Conservation (phyloP, 1,140 invertebrate genomes). For the Papilio glaucus region DNA sequence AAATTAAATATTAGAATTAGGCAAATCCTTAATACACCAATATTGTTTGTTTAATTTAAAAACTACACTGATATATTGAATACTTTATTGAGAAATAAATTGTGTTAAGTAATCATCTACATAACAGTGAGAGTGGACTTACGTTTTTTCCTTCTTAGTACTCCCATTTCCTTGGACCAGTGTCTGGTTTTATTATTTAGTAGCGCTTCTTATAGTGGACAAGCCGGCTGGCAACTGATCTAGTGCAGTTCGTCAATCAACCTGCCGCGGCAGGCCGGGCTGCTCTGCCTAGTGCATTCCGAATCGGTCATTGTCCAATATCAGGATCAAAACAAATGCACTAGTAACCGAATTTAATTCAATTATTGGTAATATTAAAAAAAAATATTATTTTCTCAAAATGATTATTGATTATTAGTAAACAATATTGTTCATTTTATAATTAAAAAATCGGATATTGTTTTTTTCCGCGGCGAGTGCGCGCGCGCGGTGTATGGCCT, state of each 20-base stretch:
- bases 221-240: constrained; percentile 46
- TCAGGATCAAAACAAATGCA: constrained; percentile 37
- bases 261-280: constrained; percentile 49
- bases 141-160: constrained; percentile 78
- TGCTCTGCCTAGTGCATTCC: constrained; percentile 66
- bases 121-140: constrained; percentile 59
- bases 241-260: constrained; percentile 66
- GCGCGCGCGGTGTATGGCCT: constrained; percentile 73
- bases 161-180: constrained; percentile 70
- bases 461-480: constrained; percentile 48
- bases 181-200: constrained; percentile 54
- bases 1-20: too few relatives aligned
- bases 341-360: constrained; percentile 21
- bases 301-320: constrained; percentile 66
- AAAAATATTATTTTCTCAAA: not conserved
- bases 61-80: not conserved
- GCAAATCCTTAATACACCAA: not conserved
- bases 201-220: constrained; percentile 43
- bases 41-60: not conserved
- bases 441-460: not conserved
- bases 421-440: not conserved
- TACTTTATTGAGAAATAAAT: constrained; percentile 16
- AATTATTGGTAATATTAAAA: not conserved
- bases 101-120: constrained; percentile 21
- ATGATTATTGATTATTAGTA: not conserved